These are phyloP conservation scores for Eulemur mongoz DNA, from an alignment of 2,797 vertebrate species.

Conservation along the genomic window DNA sequence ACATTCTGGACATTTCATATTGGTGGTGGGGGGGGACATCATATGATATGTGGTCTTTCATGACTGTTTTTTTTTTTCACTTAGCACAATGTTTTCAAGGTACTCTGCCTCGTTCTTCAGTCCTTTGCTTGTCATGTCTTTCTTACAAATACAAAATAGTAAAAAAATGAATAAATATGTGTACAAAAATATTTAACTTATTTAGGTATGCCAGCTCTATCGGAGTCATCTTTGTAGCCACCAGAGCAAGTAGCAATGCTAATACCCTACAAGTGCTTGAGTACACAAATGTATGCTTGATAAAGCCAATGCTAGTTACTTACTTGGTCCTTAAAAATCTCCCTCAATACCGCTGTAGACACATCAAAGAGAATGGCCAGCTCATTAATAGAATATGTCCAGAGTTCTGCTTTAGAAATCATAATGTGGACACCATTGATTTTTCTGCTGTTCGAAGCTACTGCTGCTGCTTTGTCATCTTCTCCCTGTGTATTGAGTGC, in stretches of 20 bases:
- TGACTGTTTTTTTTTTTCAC: not conserved
- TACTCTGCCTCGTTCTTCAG: not conserved
- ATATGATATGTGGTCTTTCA: fast-evolving
- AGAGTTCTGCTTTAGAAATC: not conserved
- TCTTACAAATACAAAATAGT: not conserved
- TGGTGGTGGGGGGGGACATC: not conserved
- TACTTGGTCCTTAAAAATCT: not conserved
- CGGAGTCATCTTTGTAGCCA: not conserved
- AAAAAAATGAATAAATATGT: not conserved
- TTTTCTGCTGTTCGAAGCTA: not conserved
- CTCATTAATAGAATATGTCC: fast-evolving
- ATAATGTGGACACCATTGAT: fast-evolving
- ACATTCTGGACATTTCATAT: not conserved
- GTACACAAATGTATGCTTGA: fast-evolving
- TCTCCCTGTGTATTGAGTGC: not conserved
- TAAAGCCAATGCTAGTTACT: not conserved
- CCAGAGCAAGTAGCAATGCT: fast-evolving
- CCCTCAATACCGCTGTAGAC: not conserved
- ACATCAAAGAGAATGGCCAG: not conserved
- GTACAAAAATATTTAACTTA: not conserved
- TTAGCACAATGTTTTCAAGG: not conserved
- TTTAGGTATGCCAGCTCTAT: not conserved
- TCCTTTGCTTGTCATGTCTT: not conserved
- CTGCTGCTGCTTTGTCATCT: not conserved
- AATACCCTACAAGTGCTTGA: fast-evolving